Percentiles rank a stretch among this genome's conserved stretches.
phyloP scores from a whole-genome alignment of 2,797 vertebrate genomes.

The Poeciliopsis infans region DNA sequence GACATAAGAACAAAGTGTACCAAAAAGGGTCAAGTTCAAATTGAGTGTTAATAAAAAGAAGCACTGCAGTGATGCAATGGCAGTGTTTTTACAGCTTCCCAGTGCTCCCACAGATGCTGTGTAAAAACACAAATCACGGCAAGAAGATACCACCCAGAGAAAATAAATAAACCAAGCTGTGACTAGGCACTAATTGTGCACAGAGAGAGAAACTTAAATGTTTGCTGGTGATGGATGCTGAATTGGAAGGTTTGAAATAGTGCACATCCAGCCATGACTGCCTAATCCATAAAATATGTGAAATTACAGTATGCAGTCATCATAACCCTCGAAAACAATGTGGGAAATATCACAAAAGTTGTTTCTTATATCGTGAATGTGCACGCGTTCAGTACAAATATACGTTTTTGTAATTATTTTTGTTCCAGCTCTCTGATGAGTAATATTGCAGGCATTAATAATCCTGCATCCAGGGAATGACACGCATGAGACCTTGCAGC shows the following conservation, averaged over 20 bases:
- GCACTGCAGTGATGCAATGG: slow-evolving; percentile 43
- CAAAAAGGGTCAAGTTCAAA: slow-evolving; percentile 17
- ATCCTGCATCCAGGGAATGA: not conserved
- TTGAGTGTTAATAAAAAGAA: slow-evolving; percentile 32
- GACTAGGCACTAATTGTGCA: slow-evolving; percentile 44
- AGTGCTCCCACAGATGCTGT: slow-evolving; percentile 36
- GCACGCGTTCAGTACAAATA: not conserved
- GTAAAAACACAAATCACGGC: slow-evolving; percentile 50
- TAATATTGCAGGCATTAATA: not conserved
- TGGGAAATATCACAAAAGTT: not conserved
- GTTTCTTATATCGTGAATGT: not conserved
- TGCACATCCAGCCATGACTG: not conserved
- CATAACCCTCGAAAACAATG: not conserved
- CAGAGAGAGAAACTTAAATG: slow-evolving; percentile 15
- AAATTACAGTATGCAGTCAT: slow-evolving; percentile 6
- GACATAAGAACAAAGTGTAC: not conserved
- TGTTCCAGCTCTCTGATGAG: not conserved
- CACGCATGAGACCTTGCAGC: not conserved
- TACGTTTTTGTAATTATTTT: not conserved
- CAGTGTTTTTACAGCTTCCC: slow-evolving; percentile 49
- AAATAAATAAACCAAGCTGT: slow-evolving; percentile 49
- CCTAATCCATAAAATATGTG: not conserved
- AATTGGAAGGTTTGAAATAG: slow-evolving; percentile 10
- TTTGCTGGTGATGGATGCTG: slow-evolving; percentile 13
- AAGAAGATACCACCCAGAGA: slow-evolving; percentile 47